Conservation (phyloP, 2,113 vertebrate species). For the Mus spicilegus region DNA sequence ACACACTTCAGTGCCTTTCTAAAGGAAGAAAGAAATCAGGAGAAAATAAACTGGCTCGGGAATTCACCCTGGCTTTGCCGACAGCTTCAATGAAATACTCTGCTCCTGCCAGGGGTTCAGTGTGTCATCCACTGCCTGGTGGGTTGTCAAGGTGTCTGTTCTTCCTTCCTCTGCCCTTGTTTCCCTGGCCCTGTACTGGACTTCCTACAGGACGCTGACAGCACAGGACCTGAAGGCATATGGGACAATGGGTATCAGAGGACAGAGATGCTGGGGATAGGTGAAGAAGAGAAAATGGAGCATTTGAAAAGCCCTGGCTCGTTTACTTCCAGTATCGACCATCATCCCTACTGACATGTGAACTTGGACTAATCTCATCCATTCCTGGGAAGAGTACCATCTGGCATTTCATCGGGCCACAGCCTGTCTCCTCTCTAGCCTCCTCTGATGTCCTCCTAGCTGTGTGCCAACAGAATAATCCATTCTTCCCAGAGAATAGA, state of each 20-base stretch:
- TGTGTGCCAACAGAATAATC: background rate
- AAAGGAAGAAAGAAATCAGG: background rate
- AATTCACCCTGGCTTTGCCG: background rate
- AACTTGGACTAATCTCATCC: conserved; percentile 40
- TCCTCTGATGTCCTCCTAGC: conserved; percentile 42
- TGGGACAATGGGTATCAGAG: background rate
- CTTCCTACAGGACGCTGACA: background rate
- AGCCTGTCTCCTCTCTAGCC: conserved; percentile 36
- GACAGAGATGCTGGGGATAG: background rate
- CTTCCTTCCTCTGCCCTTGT: background rate
- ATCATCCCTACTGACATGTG: background rate
- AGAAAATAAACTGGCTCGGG: background rate
- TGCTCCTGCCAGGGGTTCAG: background rate
- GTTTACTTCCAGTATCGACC: background rate
- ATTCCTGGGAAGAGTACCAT: conserved; percentile 50
- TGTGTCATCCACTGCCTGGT: background rate
- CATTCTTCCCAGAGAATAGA: background rate
- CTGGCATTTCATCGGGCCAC: conserved; percentile 12
- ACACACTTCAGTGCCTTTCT: background rate
- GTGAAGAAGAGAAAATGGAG: background rate
- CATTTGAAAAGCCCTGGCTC: background rate
- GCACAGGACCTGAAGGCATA: background rate
- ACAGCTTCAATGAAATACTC: background rate
- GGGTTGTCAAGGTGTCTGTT: background rate
- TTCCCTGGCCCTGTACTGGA: no score